These are phyloP conservation scores for Drosophila fulvimacula DNA, from an alignment of 2,888 invertebrate species.

Conservation along the genomic window DNA sequence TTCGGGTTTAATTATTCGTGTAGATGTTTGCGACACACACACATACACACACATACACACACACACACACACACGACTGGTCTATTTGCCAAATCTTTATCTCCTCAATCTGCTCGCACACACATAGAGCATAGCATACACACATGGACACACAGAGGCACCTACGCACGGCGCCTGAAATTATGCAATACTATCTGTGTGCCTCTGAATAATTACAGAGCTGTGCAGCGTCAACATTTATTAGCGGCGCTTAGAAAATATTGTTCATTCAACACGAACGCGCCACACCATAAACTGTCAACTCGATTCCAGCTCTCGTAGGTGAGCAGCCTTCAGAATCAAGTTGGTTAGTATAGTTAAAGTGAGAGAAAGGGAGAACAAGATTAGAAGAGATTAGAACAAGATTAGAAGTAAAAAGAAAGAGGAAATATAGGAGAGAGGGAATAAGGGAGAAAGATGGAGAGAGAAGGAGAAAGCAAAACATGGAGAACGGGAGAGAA, in stretches of 20 bases:
- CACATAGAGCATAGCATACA: neutral
- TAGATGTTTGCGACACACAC: constrained; percentile 30
- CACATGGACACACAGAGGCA: neutral
- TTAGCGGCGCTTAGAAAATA: constrained; percentile 1
- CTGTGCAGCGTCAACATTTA: constrained; percentile 7
- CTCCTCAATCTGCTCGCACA: constrained; percentile 1
- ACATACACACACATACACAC: neutral
- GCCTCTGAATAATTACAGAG: constrained; percentile 13
- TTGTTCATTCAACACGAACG: constrained; percentile 3
- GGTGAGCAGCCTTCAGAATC: neutral
- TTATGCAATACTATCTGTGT: constrained; percentile 15
- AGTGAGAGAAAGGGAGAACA: neutral
- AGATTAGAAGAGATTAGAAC: neutral
- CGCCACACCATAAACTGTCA: neutral
- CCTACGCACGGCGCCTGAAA: constrained; percentile 4
- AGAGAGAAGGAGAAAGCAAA: neutral
- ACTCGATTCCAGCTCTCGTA: neutral
- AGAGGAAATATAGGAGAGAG: neutral
- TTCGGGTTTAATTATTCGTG: constrained; percentile 65
- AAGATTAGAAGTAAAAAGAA: neutral
- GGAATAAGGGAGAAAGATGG: too few species aligned
- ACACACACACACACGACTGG: neutral
- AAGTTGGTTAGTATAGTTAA: too few species aligned
- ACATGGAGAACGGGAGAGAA: neutral
- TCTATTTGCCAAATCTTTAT: constrained; percentile 30